Conservation (phyloP, 92 coral and sea anemone species). For the Bergia sp. region DNA sequence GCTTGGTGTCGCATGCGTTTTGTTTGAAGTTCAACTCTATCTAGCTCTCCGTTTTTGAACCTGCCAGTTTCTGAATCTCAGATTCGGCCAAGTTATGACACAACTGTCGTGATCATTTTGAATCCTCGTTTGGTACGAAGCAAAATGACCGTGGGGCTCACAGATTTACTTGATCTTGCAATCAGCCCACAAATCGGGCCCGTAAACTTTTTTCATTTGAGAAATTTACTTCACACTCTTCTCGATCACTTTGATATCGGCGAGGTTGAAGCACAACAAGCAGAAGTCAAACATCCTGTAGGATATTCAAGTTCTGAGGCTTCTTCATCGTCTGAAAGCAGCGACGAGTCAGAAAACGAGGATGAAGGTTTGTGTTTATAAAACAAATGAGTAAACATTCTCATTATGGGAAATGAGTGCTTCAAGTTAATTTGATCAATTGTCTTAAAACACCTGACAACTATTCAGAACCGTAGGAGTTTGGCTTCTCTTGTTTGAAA, state of each 20-base stretch:
- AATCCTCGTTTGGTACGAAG: neutral
- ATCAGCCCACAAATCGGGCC: slow-evolving; percentile 94
- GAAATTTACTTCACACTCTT: slow-evolving; percentile 80
- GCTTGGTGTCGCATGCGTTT: slow-evolving; percentile 48
- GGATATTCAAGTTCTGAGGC: slow-evolving; percentile 52
- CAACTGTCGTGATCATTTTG: neutral
- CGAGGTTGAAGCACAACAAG: slow-evolving; percentile 80
- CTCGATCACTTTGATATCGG: slow-evolving; percentile 88
- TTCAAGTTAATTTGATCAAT: slow-evolving; percentile 19
- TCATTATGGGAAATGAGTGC: neutral
- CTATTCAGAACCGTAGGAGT: neutral
- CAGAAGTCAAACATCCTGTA: slow-evolving; percentile 60
- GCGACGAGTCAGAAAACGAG: slow-evolving; percentile 69
- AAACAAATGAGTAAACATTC: slow-evolving; percentile 12
- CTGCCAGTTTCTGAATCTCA: neutral
- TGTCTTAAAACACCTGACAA: neutral
- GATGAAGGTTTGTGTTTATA: slow-evolving; percentile 63
- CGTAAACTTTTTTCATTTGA: slow-evolving; percentile 88
- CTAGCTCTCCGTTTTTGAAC: neutral
- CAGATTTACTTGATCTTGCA: slow-evolving; percentile 87
- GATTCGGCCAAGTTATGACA: slow-evolving; percentile 5
- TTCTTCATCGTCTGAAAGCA: slow-evolving; percentile 46
- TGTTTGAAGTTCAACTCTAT: slow-evolving; percentile 3
- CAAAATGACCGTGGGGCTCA: slow-evolving; percentile 83
- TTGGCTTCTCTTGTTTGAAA: neutral